Evolutionary conservation across 2,113 vertebrate species (phyloP).

Genomic region (Thinocorus orbignyianus): DNA sequence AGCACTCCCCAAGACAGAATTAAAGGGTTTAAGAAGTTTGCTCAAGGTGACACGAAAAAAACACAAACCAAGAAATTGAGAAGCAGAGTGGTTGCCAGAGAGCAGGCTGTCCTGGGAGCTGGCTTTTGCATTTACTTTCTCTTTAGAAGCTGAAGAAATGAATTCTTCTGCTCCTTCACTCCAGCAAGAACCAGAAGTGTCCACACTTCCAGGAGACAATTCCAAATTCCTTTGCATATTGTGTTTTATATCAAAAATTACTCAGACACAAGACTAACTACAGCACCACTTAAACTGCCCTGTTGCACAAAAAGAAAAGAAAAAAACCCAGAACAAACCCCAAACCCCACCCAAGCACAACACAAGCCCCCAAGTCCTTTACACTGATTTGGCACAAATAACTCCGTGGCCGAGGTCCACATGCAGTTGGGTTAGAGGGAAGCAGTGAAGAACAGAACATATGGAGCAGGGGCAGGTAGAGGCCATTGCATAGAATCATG

Average conservation of each 20-base stretch:
- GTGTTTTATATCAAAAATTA: background rate
- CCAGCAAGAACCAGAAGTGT: background rate
- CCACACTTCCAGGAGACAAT: background rate
- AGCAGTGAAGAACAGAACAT: background rate
- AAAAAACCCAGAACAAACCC: background rate
- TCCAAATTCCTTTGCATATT: background rate
- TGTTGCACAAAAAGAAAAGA: background rate
- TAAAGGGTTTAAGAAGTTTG: background rate
- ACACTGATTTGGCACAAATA: background rate
- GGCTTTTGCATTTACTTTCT: background rate
- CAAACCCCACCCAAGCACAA: background rate
- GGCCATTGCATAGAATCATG: rapidly evolving
- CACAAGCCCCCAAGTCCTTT: background rate
- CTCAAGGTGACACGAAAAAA: background rate
- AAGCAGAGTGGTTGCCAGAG: background rate
- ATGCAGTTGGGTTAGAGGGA: background rate
- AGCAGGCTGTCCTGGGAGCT: background rate
- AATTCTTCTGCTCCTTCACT: background rate
- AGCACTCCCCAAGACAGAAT: background rate
- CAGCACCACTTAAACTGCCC: background rate
- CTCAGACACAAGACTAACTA: background rate
- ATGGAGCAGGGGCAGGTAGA: background rate
- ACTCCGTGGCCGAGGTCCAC: background rate
- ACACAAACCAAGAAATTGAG: background rate
- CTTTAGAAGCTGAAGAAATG: background rate